Evolutionary conservation across 2,113 vertebrate genomes (phyloP).

Genomic region (Pimephales promelas): DNA sequence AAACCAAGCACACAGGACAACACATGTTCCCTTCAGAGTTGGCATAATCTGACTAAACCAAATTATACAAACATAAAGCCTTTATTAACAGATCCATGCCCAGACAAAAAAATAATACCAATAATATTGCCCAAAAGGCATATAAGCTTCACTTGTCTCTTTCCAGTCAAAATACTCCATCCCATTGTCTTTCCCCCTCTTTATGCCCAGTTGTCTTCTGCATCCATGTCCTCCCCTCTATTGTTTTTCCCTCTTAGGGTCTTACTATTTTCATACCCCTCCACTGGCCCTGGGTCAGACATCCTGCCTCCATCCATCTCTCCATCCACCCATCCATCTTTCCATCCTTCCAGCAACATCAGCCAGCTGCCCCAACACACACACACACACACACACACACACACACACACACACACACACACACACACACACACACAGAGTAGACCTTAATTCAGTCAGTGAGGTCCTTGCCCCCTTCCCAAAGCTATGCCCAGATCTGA

Average conservation of each 20-base stretch:
- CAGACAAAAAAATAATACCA: background rate
- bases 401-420: background rate
- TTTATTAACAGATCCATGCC: background rate
- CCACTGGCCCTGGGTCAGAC: constrained; percentile 36
- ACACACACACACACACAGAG: background rate
- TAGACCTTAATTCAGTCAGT: constrained; percentile 53
- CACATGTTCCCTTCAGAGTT: background rate
- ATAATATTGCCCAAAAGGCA: background rate
- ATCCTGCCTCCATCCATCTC: constrained; percentile 40
- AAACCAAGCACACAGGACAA: constrained; percentile 9
- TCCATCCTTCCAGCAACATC: constrained; percentile 48
- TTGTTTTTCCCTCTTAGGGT: constrained; percentile 39
- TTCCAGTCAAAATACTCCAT: background rate
- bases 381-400: background rate
- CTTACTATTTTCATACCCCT: constrained; percentile 35
- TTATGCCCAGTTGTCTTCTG: background rate
- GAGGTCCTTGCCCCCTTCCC: constrained; percentile 53
- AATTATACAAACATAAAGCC: background rate
- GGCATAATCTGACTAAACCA: background rate
- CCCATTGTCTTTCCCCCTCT: background rate
- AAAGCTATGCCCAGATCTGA: constrained; percentile 35
- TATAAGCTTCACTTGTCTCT: background rate
- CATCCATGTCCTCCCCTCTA: constrained; percentile 17
- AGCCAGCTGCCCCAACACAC: constrained; percentile 46
- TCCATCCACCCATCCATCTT: constrained; percentile 48